Conservation (phyloP, 2,797 vertebrate genomes). For the Stomatorhinus walkeri region DNA sequence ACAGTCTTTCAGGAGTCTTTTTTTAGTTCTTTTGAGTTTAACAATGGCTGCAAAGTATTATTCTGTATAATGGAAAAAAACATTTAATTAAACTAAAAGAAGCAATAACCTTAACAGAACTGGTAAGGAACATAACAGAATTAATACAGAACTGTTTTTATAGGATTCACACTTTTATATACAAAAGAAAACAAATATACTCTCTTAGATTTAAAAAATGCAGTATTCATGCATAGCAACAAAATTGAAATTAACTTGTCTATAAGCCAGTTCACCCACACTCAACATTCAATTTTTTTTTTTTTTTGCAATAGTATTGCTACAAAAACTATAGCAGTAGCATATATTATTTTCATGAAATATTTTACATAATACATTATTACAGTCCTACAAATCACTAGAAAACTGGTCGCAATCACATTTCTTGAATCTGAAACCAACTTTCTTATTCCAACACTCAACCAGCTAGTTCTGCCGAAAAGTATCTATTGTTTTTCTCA, state of each 20-base stretch:
- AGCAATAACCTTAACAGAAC: not conserved
- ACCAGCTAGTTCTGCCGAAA: not conserved
- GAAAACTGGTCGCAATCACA: not conserved
- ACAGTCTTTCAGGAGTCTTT: not conserved
- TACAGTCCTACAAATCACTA: not conserved
- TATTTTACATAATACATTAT: not conserved
- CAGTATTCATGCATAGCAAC: not conserved
- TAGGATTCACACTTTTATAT: not conserved
- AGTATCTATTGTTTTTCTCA: not conserved
- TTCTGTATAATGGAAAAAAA: not conserved
- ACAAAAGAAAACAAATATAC: not conserved
- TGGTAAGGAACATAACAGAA: not conserved
- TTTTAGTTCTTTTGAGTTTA: not conserved
- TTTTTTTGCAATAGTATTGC: not conserved
- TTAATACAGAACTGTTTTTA: not conserved
- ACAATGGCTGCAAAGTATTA: not conserved
- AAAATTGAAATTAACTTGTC: not conserved
- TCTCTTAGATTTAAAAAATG: not conserved
- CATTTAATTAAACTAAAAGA: not conserved
- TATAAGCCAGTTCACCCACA: not conserved
- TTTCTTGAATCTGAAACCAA: not conserved
- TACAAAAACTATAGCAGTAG: not conserved
- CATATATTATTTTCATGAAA: not conserved
- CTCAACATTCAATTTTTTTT: not conserved
- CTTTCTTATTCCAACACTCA: not conserved